These are phyloP conservation scores for Macaca mulatta DNA, from an alignment of 2,113 vertebrate species.

Conservation along the genomic window DNA sequence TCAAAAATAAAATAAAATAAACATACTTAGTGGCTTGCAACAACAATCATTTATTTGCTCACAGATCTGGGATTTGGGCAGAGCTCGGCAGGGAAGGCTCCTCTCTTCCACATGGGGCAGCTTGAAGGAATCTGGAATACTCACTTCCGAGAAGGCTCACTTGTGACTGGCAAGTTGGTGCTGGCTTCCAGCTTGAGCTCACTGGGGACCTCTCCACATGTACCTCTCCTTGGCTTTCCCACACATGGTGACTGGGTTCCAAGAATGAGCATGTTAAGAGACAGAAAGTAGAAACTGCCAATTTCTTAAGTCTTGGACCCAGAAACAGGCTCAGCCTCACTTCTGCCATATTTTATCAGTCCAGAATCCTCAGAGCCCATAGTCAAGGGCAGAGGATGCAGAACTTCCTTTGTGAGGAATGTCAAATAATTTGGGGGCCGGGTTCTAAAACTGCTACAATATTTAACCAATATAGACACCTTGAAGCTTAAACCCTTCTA, in stretches of 20 bases:
- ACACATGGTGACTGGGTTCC: not conserved
- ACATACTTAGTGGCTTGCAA: not conserved
- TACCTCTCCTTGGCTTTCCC: not conserved
- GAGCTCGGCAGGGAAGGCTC: not conserved
- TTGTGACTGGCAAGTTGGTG: not conserved
- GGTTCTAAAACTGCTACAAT: constrained; percentile 1
- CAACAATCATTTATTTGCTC: not conserved
- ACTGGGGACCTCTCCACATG: not conserved
- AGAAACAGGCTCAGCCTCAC: not conserved
- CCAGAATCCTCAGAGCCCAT: not conserved
- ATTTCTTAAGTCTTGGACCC: not conserved
- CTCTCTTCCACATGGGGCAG: not conserved
- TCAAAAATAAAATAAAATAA: not conserved
- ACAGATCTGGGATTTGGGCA: not conserved
- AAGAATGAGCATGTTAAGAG: not conserved
- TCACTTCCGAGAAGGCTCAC: not conserved
- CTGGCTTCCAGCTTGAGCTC: not conserved
- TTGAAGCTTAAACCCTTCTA: not conserved
- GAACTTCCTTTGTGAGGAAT: not conserved
- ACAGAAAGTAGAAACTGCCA: not conserved
- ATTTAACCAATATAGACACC: not conserved
- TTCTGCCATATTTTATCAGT: not conserved
- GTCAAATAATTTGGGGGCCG: not conserved
- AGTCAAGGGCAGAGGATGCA: not conserved
- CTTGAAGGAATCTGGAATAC: not conserved